phyloP scores from a whole-genome alignment of 1,140 invertebrate species.

The Aricia agestis region DNA sequence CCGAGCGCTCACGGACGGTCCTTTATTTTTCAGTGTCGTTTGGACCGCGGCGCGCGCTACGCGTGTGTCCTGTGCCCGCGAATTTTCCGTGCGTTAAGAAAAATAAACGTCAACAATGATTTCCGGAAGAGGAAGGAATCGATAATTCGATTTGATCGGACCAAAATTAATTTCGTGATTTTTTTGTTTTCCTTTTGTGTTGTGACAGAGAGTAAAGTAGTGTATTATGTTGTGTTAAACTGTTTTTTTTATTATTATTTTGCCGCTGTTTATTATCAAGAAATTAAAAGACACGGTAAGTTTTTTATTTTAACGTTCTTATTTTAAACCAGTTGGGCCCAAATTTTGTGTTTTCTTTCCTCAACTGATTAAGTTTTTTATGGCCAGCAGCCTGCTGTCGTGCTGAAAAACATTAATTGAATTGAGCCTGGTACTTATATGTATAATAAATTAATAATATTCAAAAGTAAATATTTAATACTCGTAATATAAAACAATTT shows the following conservation, averaged over 20 bases:
- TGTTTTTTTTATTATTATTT: slow-evolving; percentile 6
- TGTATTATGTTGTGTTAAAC: slow-evolving; percentile 3
- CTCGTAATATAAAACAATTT: neutral
- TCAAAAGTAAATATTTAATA: no score
- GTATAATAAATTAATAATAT: no score
- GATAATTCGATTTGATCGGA: neutral
- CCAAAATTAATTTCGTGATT: neutral
- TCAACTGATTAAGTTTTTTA: neutral
- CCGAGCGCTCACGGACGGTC: slow-evolving; percentile 33
- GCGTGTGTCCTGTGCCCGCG: slow-evolving; percentile 31
- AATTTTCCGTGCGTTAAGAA: slow-evolving; percentile 34
- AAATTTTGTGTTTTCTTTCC: neutral
- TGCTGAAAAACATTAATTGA: neutral
- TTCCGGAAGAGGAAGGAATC: slow-evolving; percentile 14
- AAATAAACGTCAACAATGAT: slow-evolving; percentile 11
- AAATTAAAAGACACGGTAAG: neutral
- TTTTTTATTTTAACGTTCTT: neutral
- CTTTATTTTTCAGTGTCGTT: slow-evolving; percentile 50
- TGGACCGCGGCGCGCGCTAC: slow-evolving; percentile 27
- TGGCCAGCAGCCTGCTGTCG: neutral
- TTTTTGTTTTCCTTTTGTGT: slow-evolving; percentile 4
- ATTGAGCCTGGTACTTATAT: neutral
- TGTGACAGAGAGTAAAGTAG: neutral
- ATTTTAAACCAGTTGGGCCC: neutral
- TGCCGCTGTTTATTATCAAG: neutral